A percentile compares a stretch with the other conserved stretches of the same genome.
Conservation (phyloP, 2,888 invertebrate species). For the Reticulitermes lucifugus region DNA sequence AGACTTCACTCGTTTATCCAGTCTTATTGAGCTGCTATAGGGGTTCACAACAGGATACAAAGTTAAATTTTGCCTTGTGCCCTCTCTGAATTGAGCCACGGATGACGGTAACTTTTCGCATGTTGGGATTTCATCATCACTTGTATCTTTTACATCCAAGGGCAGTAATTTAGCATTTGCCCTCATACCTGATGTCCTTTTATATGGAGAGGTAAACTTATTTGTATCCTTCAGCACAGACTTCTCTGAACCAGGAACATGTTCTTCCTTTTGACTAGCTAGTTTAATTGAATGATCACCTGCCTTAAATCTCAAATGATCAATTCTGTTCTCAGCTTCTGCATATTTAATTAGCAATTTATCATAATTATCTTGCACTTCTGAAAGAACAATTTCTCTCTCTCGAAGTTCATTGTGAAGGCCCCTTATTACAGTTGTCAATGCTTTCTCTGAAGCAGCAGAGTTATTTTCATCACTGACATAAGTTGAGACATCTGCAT, state of each 20-base stretch:
- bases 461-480: background rate
- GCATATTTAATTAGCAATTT: slow-evolving; percentile 16
- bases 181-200: background rate
- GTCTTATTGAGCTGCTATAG: slow-evolving; percentile 3
- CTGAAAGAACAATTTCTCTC: background rate
- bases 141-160: background rate
- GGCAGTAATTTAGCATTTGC: background rate
- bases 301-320: slow-evolving; percentile 13
- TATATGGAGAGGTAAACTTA: background rate
- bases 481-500: background rate
- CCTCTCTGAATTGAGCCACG: background rate
- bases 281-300: background rate
- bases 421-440: background rate
- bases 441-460: background rate
- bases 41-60: background rate
- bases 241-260: background rate
- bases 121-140: background rate
- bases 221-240: background rate
- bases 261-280: background rate
- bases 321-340: slow-evolving; percentile 28
- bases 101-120: background rate
- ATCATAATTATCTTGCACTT: slow-evolving; percentile 15
- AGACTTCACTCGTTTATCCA: background rate
- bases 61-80: background rate
- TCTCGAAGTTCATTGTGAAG: background rate